Percentiles rank a stretch among this genome's conserved stretches.
Conservation (phyloP, 2,888 invertebrate species). For the Papilio elwesi region DNA sequence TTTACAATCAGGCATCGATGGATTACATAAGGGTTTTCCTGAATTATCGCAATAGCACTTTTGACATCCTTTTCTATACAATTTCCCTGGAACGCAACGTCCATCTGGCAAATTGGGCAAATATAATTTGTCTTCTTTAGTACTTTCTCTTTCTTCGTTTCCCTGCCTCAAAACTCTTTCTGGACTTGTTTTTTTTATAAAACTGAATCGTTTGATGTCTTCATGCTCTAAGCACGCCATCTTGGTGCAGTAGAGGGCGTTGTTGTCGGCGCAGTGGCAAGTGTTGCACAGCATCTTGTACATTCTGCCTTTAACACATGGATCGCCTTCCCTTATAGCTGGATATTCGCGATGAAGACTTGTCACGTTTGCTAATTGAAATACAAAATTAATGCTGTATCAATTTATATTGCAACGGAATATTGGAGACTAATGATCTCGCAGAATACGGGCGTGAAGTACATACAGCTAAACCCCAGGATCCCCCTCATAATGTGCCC, state of each 20-base stretch:
- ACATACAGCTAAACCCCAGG: too few relatives aligned
- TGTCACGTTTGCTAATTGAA: conserved; percentile 49
- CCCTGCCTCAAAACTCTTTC: background rate
- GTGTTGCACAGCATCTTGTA: conserved; percentile 69
- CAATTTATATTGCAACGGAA: too few relatives aligned
- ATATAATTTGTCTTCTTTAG: conserved; percentile 21
- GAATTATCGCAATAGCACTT: conserved; percentile 61
- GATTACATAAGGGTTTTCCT: conserved; percentile 47
- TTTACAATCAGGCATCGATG: conserved; percentile 42
- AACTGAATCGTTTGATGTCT: conserved; percentile 8
- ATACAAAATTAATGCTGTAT: background rate
- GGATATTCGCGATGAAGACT: conserved; percentile 48
- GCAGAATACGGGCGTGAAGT: too few relatives aligned
- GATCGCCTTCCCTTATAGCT: conserved; percentile 56
- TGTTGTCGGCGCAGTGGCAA: conserved; percentile 58
- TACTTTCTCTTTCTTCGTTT: background rate
- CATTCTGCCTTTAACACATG: conserved; percentile 55
- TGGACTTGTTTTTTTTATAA: conserved; percentile 1
- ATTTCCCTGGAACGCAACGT: conserved; percentile 59
- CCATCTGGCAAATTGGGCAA: conserved; percentile 45
- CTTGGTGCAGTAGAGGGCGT: conserved; percentile 67
- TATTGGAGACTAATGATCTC: background rate
- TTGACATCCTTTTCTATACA: conserved; percentile 57
- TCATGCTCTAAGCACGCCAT: conserved; percentile 58
- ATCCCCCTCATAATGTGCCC: too few relatives aligned